These are phyloP conservation scores for Epinotia demarniana DNA, from an alignment of 2,888 invertebrate genomes.

Conservation along the genomic window DNA sequence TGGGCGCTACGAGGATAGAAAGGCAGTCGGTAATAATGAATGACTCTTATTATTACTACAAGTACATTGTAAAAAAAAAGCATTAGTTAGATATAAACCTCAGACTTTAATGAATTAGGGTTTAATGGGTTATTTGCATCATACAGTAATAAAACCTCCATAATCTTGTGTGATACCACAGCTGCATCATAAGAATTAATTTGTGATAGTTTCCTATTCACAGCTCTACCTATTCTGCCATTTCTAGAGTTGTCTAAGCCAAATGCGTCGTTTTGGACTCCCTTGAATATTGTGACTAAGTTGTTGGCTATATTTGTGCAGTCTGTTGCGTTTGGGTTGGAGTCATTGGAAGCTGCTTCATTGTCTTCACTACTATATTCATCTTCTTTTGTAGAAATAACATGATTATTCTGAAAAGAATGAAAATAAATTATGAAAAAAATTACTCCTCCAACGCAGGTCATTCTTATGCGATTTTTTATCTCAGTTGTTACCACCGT, in stretches of 20 bases:
- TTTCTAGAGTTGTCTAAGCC: conserved; percentile 64
- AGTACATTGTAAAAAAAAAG: background rate
- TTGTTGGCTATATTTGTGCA: conserved; percentile 67
- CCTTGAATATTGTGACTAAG: conserved; percentile 65
- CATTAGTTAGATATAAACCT: conserved; percentile 22
- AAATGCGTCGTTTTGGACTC: conserved; percentile 70
- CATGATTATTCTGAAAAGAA: conserved; percentile 53
- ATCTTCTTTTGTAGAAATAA: conserved; percentile 38
- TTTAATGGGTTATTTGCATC: conserved; percentile 71
- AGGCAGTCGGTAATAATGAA: background rate
- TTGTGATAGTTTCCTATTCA: conserved; percentile 65
- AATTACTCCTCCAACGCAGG: too few relatives aligned
- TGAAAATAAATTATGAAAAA: too few relatives aligned
- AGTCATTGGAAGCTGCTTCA: conserved; percentile 47
- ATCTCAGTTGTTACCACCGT: too few relatives aligned
- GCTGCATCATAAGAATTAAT: conserved; percentile 72
- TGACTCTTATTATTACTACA: too few relatives aligned
- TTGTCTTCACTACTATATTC: conserved; percentile 56
- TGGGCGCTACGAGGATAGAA: too few relatives aligned
- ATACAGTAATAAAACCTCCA: conserved; percentile 69
- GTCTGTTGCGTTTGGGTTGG: conserved; percentile 48
- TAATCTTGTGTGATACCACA: conserved; percentile 64
- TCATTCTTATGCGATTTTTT: too few relatives aligned
- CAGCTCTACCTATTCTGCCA: conserved; percentile 63
- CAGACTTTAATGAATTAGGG: conserved; percentile 64